Evolutionary conservation across 23 tunicate species (phyloP), one percentile per base, ranked within the genome.

Genomic region (Aplidium turbinatum): DNA sequence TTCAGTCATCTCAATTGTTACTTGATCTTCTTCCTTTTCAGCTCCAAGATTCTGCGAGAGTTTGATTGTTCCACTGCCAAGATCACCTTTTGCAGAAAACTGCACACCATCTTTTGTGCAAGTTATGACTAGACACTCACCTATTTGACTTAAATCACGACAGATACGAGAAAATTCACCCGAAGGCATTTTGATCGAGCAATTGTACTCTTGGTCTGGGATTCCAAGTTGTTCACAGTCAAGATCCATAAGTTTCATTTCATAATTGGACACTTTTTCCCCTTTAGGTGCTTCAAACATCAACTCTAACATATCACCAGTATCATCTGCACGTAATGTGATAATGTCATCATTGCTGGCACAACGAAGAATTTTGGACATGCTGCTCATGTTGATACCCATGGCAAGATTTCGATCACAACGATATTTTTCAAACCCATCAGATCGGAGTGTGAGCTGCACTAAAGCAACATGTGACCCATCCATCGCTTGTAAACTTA

Each of bases 401-500:
- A 95, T 90, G 4, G 99, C 92, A 36, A 95, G 63, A 63, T 89
- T 95, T 27, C 95, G 77, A 35, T 95, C 99, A 62, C 99, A 95
- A 33, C 99, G 75, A 73, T 78, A 95, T 32, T 83, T 88, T 67
- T 95, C 99, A 52, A 95, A 95, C 7, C 99, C 99, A 72, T 95
- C 96, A 13, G 99, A 79, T 58, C 96, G 70, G 47, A 95, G 50
- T 0, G 93, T 85, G 23, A 95, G 90, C 61, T 95, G 99, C 23
- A 95, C 99, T 1, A 95, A 75, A 35, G 99, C 83, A 2, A 95
- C 99, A 55, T 95, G 99, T 0, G 93, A 95, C 2, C 81, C 60
- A 35, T 95, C 99, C 99, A 95, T 95, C 11, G 99, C 95, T 86
- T 93, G 98, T 19, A 93, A 45, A 67, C 88, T 85, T 19, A 93